Conservation (phyloP, 2,888 invertebrate species). For the Parapristionchus giblindavisi region DNA sequence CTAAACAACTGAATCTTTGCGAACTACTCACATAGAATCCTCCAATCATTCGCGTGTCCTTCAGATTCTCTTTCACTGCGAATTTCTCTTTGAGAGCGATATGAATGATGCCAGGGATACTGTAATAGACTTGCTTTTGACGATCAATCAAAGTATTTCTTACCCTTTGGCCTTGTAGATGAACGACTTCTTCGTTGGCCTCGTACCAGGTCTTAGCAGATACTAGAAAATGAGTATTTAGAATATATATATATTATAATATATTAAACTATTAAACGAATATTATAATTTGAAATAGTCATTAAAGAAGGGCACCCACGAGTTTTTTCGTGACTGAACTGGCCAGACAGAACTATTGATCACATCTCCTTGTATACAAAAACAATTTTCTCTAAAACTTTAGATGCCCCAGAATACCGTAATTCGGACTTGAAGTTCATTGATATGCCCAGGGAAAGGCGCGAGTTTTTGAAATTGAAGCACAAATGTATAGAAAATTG, state of each 20-base stretch:
- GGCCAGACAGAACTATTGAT: no score
- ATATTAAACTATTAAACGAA: not conserved
- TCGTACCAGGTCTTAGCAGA: slow-evolving; percentile 13
- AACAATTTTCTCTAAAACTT: no score
- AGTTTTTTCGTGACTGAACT: not conserved
- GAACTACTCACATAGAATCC: slow-evolving; percentile 26
- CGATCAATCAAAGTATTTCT: not conserved
- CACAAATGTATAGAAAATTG: no score
- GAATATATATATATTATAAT: not conserved
- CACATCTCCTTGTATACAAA: no score
- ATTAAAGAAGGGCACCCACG: not conserved
- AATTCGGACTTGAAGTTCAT: no score
- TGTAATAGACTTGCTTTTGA: no score
- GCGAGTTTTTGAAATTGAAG: no score
- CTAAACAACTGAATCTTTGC: no score
- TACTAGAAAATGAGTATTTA: not conserved
- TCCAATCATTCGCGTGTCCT: slow-evolving; percentile 16
- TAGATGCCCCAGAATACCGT: no score
- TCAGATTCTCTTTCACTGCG: slow-evolving; percentile 1
- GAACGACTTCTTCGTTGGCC: not conserved
- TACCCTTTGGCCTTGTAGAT: slow-evolving; percentile 24
- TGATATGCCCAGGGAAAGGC: no score
- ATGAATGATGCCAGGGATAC: slow-evolving; percentile 28
- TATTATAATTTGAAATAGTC: not conserved
- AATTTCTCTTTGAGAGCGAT: not conserved